phyloP scores from a whole-genome alignment of 2,797 vertebrate genomes.

The Fistularia tabacaria region DNA sequence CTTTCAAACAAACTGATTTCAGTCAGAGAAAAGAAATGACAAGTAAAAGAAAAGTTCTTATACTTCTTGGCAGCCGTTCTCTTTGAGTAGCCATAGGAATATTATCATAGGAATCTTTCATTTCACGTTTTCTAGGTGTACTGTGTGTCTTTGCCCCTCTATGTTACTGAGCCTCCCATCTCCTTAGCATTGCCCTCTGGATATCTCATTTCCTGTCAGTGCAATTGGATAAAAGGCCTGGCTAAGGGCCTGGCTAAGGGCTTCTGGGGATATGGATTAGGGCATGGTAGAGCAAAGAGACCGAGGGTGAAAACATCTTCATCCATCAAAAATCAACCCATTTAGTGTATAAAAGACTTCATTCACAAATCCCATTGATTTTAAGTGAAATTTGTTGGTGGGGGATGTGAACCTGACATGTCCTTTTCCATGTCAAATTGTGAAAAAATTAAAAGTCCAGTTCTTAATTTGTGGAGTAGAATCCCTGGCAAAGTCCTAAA shows the following conservation, averaged over 20 bases:
- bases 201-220: constrained; percentile 78
- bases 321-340: constrained; percentile 65
- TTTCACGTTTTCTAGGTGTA: constrained; percentile 50
- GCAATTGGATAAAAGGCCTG: constrained; percentile 65
- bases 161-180: constrained; percentile 41
- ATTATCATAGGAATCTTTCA: constrained; percentile 29
- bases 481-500: too few relatives aligned
- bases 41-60: constrained; percentile 25
- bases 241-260: constrained; percentile 32
- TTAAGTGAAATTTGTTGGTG: too few relatives aligned
- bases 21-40: constrained; percentile 27
- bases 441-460: neutral
- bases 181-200: constrained; percentile 63
- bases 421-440: too few relatives aligned
- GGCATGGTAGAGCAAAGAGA: constrained; percentile 30
- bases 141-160: constrained; percentile 34
- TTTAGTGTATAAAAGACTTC: neutral
- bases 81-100: constrained; percentile 32
- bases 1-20: constrained; percentile 52
- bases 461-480: neutral
- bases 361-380: neutral
- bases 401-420: too few relatives aligned
- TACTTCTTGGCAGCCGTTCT: constrained; percentile 29
- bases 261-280: constrained; percentile 49
- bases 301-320: constrained; percentile 47